phyloP scores from a whole-genome alignment of 2,797 vertebrate species.

The Vipera latastei region DNA sequence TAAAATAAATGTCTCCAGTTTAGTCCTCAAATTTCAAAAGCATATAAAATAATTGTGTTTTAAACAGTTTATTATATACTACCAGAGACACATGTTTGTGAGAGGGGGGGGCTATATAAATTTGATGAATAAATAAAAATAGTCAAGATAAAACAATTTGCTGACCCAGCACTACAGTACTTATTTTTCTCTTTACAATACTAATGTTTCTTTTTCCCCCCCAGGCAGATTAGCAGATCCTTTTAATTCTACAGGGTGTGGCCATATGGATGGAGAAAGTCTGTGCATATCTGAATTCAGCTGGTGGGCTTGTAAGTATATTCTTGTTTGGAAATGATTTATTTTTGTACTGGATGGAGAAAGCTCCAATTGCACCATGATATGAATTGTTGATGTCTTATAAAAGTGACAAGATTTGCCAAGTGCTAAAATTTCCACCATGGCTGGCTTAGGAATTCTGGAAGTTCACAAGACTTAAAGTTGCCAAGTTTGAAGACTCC shows the following conservation, averaged over 20 bases:
- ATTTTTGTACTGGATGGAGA: not conserved
- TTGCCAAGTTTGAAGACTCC: not conserved
- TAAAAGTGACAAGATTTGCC: not conserved
- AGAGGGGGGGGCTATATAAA: not conserved
- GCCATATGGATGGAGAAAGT: conserved; percentile 65
- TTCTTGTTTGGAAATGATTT: not conserved
- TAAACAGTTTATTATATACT: not conserved
- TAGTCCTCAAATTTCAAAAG: too few relatives aligned
- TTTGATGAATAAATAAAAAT: not conserved
- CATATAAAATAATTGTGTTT: not conserved
- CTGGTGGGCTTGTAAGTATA: conserved; percentile 87
- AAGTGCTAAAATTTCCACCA: not conserved
- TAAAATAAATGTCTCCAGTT: too few relatives aligned
- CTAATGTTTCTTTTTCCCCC: conserved; percentile 26
- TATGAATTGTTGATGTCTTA: not conserved
- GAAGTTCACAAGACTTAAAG: not conserved
- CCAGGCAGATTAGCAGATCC: conserved; percentile 82
- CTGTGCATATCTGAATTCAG: conserved; percentile 79
- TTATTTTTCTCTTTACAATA: not conserved
- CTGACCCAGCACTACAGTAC: not conserved
- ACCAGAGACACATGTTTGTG: not conserved
- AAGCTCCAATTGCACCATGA: not conserved
- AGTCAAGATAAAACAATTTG: not conserved
- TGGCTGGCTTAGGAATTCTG: not conserved
- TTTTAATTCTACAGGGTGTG: conserved; percentile 65